Conservation (phyloP, 2,113 vertebrate genomes). For the Copsychus sechellarum region DNA sequence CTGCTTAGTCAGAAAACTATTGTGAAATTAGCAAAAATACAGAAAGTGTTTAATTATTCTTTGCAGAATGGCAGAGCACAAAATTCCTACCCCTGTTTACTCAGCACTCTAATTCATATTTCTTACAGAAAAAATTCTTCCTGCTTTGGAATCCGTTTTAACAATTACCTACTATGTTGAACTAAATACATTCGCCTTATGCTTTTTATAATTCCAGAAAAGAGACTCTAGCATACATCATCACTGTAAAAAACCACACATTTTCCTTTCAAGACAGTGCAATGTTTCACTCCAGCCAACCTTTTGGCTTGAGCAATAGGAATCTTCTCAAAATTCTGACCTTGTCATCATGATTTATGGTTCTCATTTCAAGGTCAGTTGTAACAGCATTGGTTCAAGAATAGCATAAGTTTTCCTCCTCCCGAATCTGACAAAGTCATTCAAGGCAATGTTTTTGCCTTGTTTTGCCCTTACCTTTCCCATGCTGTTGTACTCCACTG, state of each 20-base stretch:
- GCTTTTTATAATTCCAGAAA: slow-evolving; percentile 13
- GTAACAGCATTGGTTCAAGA: not conserved
- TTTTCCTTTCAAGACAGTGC: not conserved
- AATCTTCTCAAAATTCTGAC: slow-evolving; percentile 62
- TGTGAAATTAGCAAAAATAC: slow-evolving; percentile 36
- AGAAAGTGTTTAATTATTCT: slow-evolving; percentile 26
- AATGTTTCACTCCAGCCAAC: slow-evolving; percentile 7
- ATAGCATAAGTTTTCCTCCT: not conserved
- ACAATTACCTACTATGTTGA: not conserved
- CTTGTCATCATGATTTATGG: slow-evolving; percentile 63
- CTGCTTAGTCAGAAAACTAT: slow-evolving; percentile 29
- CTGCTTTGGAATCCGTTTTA: slow-evolving; percentile 43
- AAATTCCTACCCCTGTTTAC: slow-evolving; percentile 26
- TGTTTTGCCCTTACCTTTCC: slow-evolving; percentile 88
- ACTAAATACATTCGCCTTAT: not conserved
- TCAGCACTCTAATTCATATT: not conserved
- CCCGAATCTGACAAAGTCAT: not conserved
- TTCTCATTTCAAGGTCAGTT: slow-evolving; percentile 68
- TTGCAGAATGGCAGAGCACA: not conserved
- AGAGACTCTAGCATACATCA: not conserved
- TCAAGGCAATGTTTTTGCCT: not conserved
- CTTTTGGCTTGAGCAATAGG: slow-evolving; percentile 29
- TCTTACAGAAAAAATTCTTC: not conserved
- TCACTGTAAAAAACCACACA: not conserved
- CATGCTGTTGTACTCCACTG: slow-evolving; percentile 99